Base-by-base conservation (phyloP, 2,888 invertebrate species). In the Phalera bucephala region DNA sequence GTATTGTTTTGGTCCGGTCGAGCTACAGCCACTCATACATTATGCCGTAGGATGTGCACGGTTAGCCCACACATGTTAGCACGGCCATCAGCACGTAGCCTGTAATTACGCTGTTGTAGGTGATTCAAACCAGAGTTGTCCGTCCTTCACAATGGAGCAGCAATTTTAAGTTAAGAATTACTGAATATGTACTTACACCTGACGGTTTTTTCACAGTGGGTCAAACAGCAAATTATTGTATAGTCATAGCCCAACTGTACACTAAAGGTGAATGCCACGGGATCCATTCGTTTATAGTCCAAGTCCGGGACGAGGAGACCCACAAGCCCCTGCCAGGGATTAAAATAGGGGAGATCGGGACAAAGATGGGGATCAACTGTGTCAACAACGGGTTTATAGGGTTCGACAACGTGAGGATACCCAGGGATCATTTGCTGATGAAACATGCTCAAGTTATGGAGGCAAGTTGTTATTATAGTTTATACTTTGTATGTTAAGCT, bases 351-450 rank as follows among this genome's bases (percentile, higher is more conserved):
- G 99, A 99, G 78, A 97, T 99, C 52, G 99, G 99, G 0, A 93
- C 95, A 1, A 98, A 98, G 76, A 89, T 99, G 47, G 98, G 97
- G 3, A 94, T 97, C 91, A 95, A 96, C 64, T 91, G 92, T 0
- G 94, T 95, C 1, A 98, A 99, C 70, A 99, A 99, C 75, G 99
- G 99, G 0, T 99, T 95, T 74, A 81, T 99, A 34, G 95, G 95
- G 0, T 94, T 99, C 36, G 92, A 96, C 30, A 91, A 96, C 55
- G 94, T 96, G 3, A 92, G 97, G 56, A 95, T 99, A 73, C 98
- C 99, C 0, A 91, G 97, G 34, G 92, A 91, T 8, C 90, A 96
- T 45, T 96, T 99, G 97, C 79, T 99, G 20, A 98, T 98, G 98
- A 96, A 95, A 79, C 95, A 97, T 78, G 95, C 96, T 3, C 93